phyloP scores from a whole-genome alignment of 2,113 vertebrate genomes.

The Willisornis vidua region DNA sequence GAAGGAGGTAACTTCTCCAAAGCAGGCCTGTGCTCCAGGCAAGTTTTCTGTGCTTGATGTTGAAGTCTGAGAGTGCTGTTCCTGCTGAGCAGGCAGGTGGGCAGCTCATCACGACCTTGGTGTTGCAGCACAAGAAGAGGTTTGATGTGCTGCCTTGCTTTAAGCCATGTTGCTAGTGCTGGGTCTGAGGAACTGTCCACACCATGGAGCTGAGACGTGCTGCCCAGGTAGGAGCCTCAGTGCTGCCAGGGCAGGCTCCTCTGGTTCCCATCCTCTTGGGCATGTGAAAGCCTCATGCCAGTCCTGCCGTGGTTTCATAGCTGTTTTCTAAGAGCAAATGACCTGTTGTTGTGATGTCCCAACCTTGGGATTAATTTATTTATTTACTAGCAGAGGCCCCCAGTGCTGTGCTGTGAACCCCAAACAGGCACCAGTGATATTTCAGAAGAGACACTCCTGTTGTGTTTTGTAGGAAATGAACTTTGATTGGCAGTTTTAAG shows the following conservation, averaged over 20 bases:
- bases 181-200: background rate
- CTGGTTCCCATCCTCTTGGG: background rate
- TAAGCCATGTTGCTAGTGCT: background rate
- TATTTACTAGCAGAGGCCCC: background rate
- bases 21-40: background rate
- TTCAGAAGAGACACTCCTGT: background rate
- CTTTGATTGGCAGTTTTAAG: slow-evolving; percentile 12
- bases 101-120: background rate
- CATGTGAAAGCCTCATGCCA: background rate
- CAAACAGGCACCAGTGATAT: background rate
- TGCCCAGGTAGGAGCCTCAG: background rate
- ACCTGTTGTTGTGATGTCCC: background rate
- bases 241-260: background rate
- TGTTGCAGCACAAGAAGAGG: background rate
- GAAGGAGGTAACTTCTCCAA: background rate
- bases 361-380: background rate
- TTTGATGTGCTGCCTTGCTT: background rate
- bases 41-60: background rate
- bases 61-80: background rate
- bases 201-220: background rate
- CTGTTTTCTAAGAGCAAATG: background rate
- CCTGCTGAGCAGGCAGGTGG: background rate
- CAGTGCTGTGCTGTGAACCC: background rate
- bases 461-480: background rate
- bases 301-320: background rate